A percentile compares a stretch with the other conserved stretches of the same genome.
phyloP scores from a whole-genome alignment of 2,797 vertebrate species.

The Intellagama lesueurii region DNA sequence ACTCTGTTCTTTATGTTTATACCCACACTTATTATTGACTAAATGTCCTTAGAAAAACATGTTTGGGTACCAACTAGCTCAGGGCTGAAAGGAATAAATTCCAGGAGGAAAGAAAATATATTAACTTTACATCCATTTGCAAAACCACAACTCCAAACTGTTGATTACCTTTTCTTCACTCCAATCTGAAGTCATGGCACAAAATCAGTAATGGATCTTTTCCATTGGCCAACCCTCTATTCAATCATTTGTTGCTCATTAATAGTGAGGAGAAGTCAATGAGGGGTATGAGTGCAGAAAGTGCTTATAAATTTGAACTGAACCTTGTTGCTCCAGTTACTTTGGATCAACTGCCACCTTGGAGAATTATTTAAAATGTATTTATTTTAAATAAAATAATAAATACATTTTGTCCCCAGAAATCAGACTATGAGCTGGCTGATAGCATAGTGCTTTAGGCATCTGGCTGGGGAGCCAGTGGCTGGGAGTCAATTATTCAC shows the following conservation, averaged over 20 bases:
- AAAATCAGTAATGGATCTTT: neutral
- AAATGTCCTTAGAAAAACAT: neutral
- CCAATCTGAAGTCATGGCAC: neutral
- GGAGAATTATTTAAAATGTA: no score
- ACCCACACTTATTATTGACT: neutral
- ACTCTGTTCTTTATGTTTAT: neutral
- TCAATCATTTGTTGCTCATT: neutral
- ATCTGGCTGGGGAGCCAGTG: no score
- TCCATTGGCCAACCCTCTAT: neutral
- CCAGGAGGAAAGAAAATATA: accelerated
- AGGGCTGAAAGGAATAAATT: neutral
- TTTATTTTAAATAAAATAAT: no score
- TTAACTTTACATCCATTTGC: neutral
- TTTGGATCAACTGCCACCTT: no score
- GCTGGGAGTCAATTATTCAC: no score
- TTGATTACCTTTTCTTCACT: conserved; percentile 27
- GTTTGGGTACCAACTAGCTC: neutral
- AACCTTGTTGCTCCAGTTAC: neutral
- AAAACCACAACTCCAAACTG: neutral
- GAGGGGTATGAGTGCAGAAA: no score
- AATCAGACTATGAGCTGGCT: no score
- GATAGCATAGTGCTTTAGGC: no score
- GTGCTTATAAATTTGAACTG: neutral
- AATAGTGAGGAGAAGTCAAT: neutral
- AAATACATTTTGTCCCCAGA: no score